phyloP scores from a whole-genome alignment of 2,113 vertebrate species.

The Engystomops pustulosus region DNA sequence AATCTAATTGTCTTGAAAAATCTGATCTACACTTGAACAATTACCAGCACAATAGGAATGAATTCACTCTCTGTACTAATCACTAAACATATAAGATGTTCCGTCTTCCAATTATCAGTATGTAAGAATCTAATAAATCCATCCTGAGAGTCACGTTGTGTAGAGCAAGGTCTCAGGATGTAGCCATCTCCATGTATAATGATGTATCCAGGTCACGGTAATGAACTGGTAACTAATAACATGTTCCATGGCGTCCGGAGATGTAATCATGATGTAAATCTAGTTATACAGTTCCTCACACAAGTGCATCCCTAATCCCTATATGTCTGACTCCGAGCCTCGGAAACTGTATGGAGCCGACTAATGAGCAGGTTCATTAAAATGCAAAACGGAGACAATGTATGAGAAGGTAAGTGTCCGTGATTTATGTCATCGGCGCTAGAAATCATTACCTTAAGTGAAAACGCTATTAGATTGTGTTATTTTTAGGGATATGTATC shows the following conservation, averaged over 20 bases:
- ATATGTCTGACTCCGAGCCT: background rate
- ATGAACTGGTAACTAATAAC: conserved; percentile 24
- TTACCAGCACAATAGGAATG: background rate
- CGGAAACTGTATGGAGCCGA: background rate
- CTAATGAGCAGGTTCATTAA: conserved; percentile 45
- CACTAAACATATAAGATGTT: conserved; percentile 3
- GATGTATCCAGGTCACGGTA: conserved; percentile 28
- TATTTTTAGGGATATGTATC: background rate
- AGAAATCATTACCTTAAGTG: background rate
- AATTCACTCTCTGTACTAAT: background rate
- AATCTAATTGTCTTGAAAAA: conserved; percentile 3
- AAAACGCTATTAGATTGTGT: background rate
- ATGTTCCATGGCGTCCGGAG: background rate
- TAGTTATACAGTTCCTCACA: background rate
- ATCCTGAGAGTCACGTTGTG: background rate
- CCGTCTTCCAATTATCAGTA: conserved; percentile 23
- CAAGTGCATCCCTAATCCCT: background rate
- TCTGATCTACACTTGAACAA: background rate
- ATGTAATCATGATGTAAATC: conserved; percentile 31
- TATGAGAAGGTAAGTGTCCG: background rate
- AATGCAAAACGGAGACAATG: background rate
- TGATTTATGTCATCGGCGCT: background rate
- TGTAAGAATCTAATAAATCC: background rate
- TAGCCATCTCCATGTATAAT: conserved; percentile 20
- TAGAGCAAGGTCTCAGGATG: background rate